Evolutionary conservation across 2,113 vertebrate species (phyloP), one percentile per base, ranked within the genome.

Genomic region (Mesoclemmys tuberculata): DNA sequence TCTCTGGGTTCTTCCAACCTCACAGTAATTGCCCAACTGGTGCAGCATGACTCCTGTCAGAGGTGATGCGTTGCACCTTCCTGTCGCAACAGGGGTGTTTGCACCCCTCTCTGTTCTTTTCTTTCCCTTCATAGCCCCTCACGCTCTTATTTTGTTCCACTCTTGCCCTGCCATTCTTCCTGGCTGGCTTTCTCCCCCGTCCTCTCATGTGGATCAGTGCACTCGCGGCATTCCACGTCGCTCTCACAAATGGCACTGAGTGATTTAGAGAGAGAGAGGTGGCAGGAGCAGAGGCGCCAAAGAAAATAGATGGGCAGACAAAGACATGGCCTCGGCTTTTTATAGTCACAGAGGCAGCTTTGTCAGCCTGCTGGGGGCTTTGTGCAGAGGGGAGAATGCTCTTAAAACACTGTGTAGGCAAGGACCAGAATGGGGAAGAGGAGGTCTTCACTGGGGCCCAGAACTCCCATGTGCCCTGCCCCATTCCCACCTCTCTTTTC

Each of bases 231-330:
- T 71, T n/a, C n/a, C 71, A 74, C 10, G 14, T 38, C 38, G 5
- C n/a, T 44, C 10, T 44, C 38, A 93, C 71, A 89, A 2, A 4
- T 71, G 90, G 77, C 22, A 38, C n/a, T 13, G 82, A 89, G 87
- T 49, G 38, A 56, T 84, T 85, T 5, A 49, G 84, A 85, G 91
- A 84, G 94, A 93, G 80, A 74, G 80, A 55, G 19, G 6, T 87
- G 89, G 92, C 87, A 86, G 82, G 89, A 85, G 71, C 86, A 41
- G 51, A 64, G 80, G 44, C 1, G 64, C 96, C 95, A 96, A 94
- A 86, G 89, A 95, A 38, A 95, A 84, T 87, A 94, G 77, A 78
- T 55, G 54, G 35, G 84, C 71, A 83, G 85, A 89, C 87, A 93
- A 93, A 95, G 78, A 83, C 31, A 79, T 48, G 84, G 27, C 80